Evolutionary conservation across 2,888 invertebrate species (phyloP).

Genomic region (Silvanus unidentatus): DNA sequence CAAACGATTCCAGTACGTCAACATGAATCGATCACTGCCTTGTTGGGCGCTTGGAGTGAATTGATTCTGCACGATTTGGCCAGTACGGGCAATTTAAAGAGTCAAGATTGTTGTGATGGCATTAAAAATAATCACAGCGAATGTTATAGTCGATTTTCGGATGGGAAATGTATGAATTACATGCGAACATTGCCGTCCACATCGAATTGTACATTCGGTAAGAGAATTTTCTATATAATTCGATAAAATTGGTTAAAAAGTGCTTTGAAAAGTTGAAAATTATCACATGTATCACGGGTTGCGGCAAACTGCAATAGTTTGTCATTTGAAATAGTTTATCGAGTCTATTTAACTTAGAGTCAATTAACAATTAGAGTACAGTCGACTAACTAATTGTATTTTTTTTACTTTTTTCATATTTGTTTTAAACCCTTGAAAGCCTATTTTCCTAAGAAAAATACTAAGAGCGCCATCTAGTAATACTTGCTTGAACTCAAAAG

Average conservation of each 20-base stretch:
- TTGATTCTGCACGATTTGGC: slow-evolving; percentile 67
- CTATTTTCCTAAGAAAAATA: too few species aligned
- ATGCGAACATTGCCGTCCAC: slow-evolving; percentile 64
- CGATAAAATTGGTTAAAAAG: slow-evolving; percentile 10
- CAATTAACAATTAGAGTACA: too few species aligned
- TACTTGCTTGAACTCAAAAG: too few species aligned
- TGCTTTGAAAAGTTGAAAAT: too few species aligned
- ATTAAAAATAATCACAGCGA: slow-evolving; percentile 48
- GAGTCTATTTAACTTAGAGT: too few species aligned
- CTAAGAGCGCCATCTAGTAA: too few species aligned
- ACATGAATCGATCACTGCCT: slow-evolving; percentile 71
- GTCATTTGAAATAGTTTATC: too few species aligned
- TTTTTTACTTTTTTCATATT: too few species aligned
- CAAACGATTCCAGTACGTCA: slow-evolving; percentile 53
- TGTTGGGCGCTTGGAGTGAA: slow-evolving; percentile 76
- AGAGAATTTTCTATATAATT: slow-evolving; percentile 15
- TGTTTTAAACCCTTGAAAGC: too few species aligned
- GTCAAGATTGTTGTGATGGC: slow-evolving; percentile 46
- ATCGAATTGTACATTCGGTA: slow-evolving; percentile 59
- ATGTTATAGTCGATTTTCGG: slow-evolving; percentile 50
- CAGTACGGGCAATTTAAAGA: slow-evolving; percentile 57
- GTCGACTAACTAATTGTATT: too few species aligned
- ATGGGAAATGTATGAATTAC: slow-evolving; percentile 58
- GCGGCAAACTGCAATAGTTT: too few species aligned
- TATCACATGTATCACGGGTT: too few species aligned